phyloP scores from a whole-genome alignment of 2,113 vertebrate genomes.

The Alaudala cheleensis region DNA sequence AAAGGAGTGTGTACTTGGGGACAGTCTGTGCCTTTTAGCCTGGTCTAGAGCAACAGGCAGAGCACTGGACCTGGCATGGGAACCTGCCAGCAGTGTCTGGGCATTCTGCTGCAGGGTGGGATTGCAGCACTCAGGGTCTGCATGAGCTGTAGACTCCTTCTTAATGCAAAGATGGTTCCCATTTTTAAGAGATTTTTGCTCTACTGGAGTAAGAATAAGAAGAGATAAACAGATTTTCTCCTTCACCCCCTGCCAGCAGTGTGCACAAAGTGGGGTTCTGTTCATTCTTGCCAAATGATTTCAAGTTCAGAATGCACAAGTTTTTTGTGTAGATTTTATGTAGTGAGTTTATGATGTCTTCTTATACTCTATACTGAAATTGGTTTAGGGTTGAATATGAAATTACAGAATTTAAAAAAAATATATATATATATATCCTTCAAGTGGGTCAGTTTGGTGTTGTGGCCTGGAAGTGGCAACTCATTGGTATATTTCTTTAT shows the following conservation, averaged over 20 bases:
- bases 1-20: neutral
- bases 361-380: neutral
- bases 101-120: neutral
- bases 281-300: neutral
- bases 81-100: neutral
- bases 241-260: accelerated
- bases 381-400: neutral
- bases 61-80: neutral
- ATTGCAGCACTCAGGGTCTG: neutral
- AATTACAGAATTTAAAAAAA: neutral
- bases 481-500: neutral
- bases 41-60: neutral
- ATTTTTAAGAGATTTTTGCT: neutral
- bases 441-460: neutral
- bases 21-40: neutral
- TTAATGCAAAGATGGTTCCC: neutral
- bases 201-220: neutral
- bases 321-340: neutral
- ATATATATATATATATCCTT: neutral
- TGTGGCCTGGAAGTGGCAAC: neutral
- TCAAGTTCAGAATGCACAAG: neutral
- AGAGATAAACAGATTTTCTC: neutral
- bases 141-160: neutral
- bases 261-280: neutral
- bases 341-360: neutral